Evolutionary conservation across 2,797 vertebrate genomes (phyloP).

Genomic region (Bradypus variegatus): DNA sequence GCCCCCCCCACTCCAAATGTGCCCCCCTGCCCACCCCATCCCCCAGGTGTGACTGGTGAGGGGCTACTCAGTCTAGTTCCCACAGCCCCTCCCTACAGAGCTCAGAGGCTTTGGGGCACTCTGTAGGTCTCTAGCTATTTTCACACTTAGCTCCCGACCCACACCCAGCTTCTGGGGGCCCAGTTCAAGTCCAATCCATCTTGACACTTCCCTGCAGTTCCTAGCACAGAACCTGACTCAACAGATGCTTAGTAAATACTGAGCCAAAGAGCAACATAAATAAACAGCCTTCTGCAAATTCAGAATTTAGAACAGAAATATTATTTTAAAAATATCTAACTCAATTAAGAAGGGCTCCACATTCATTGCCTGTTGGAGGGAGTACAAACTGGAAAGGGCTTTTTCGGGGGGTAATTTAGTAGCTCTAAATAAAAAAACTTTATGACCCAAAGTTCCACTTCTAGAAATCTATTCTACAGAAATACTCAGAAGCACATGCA

Average conservation of each 20-base stretch:
- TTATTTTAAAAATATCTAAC: slow-evolving; percentile 19
- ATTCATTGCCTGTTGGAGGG: background rate
- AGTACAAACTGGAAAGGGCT: background rate
- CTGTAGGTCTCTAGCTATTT: background rate
- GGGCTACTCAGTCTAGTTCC: background rate
- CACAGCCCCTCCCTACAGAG: background rate
- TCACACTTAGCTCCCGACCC: background rate
- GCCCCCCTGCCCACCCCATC: too few species aligned
- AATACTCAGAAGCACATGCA: background rate
- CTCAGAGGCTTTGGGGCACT: background rate
- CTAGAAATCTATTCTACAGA: background rate
- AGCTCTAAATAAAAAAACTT: background rate
- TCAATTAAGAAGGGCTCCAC: background rate
- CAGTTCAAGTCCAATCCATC: background rate
- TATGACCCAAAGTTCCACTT: background rate
- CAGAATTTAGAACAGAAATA: slow-evolving; percentile 37
- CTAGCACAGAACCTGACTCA: background rate
- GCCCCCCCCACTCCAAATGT: too few species aligned
- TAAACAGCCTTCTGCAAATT: slow-evolving; percentile 20
- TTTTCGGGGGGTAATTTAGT: slow-evolving; percentile 32
- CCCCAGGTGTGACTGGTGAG: background rate
- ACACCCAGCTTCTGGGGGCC: background rate
- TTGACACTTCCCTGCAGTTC: background rate
- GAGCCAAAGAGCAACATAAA: slow-evolving; percentile 19
- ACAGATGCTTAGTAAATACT: slow-evolving; percentile 11